Evolutionary conservation across 2,888 invertebrate genomes (phyloP).

Genomic region (Neoaliturus tenellus): DNA sequence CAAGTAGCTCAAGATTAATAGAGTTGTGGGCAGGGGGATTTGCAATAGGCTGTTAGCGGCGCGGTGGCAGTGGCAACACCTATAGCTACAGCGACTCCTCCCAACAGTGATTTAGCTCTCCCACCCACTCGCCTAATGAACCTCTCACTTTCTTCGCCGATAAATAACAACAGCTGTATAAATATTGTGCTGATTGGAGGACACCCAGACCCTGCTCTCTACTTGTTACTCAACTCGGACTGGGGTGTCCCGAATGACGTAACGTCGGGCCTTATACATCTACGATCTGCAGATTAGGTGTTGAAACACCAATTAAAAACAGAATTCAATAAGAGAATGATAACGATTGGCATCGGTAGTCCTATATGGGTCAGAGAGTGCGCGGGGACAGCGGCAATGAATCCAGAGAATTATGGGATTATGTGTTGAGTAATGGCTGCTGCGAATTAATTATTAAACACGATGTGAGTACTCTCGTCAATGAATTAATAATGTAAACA

Average conservation of each 20-base stretch:
- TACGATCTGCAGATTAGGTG: not conserved
- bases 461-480: too few relatives aligned
- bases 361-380: not conserved
- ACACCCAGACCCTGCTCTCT: not conserved
- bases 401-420: not conserved
- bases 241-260: not conserved
- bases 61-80: too few relatives aligned
- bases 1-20: not conserved
- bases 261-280: conserved; percentile 15
- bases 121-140: conserved; percentile 19
- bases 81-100: not conserved
- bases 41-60: not conserved
- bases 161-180: conserved; percentile 43
- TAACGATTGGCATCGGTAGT: not conserved
- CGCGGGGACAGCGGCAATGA: not conserved
- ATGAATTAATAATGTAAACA: too few relatives aligned
- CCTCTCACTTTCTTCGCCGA: conserved; percentile 43
- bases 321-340: conserved; percentile 26
- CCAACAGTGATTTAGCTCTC: conserved; percentile 1
- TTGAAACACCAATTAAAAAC: conserved; percentile 24
- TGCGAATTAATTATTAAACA: too few relatives aligned
- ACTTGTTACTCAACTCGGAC: not conserved
- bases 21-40: not conserved
- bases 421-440: too few relatives aligned
- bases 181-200: conserved; percentile 42